Evolutionary conservation across 1,140 invertebrate species (phyloP).

Genomic region (Augochlora pura): DNA sequence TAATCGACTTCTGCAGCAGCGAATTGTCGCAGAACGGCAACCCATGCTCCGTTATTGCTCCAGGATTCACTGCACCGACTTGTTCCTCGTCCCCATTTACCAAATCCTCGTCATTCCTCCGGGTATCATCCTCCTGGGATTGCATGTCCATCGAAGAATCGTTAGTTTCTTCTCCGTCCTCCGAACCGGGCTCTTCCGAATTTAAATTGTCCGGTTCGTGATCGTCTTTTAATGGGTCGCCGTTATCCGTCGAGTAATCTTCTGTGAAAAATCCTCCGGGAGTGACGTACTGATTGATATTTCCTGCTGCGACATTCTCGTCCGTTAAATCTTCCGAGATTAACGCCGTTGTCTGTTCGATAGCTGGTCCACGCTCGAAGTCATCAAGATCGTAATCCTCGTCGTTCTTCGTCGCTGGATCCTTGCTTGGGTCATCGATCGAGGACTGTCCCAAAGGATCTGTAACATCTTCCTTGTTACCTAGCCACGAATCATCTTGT

Average conservation of each 20-base stretch:
- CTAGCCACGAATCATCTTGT: no score
- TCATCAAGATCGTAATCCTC: no score
- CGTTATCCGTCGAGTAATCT: slow-evolving; percentile 9
- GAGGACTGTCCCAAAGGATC: no score
- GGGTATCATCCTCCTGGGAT: not conserved
- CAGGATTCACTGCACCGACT: not conserved
- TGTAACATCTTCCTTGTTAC: not conserved
- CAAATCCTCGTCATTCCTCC: not conserved
- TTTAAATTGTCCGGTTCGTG: not conserved
- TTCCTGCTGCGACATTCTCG: not conserved
- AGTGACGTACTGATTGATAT: not conserved
- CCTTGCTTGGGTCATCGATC: no score
- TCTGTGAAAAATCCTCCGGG: not conserved
- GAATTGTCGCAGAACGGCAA: slow-evolving; percentile 48
- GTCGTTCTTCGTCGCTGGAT: no score
- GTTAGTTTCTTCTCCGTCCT: not conserved
- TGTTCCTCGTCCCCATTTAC: not conserved
- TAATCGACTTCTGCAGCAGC: slow-evolving; percentile 63
- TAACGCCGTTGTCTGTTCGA: not conserved
- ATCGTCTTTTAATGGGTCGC: not conserved
- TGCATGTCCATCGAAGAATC: not conserved
- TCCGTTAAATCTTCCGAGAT: not conserved
- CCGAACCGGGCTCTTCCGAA: not conserved
- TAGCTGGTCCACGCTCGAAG: no score
- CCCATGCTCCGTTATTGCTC: not conserved